phyloP scores from a whole-genome alignment of 2,113 vertebrate species.

The Scomber scombrus region DNA sequence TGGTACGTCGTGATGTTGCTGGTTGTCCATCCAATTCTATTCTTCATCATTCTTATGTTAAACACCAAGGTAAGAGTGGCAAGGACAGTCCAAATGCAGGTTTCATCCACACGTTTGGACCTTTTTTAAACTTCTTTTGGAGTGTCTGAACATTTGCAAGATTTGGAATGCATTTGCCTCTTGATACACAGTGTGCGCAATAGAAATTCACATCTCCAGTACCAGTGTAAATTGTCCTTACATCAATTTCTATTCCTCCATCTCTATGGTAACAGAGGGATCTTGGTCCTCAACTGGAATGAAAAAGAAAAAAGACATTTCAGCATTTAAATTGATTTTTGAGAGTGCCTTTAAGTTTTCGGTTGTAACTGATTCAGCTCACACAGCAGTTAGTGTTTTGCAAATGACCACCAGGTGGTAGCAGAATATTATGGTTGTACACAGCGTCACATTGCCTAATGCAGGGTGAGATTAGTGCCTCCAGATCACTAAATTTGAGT shows the following conservation, averaged over 20 bases:
- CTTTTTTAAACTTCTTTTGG: constrained; percentile 29
- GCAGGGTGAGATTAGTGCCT: not conserved
- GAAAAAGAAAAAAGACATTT: not conserved
- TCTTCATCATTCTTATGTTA: constrained; percentile 16
- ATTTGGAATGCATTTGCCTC: constrained; percentile 60
- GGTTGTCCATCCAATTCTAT: constrained; percentile 30
- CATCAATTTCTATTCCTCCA: constrained; percentile 74
- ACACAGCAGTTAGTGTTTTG: not conserved
- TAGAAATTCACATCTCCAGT: constrained; percentile 31
- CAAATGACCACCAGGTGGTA: constrained; percentile 70
- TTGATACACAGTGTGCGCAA: constrained; percentile 25
- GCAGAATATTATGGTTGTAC: constrained; percentile 33
- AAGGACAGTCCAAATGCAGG: constrained; percentile 39
- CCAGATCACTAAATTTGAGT: not conserved
- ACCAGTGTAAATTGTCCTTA: constrained; percentile 31
- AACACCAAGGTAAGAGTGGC: constrained; percentile 44
- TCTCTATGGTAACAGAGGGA: constrained; percentile 81
- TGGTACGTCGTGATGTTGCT: constrained; percentile 16
- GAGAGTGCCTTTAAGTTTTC: not conserved
- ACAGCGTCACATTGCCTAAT: not conserved
- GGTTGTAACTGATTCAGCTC: not conserved
- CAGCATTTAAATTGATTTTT: no score
- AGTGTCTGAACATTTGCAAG: constrained; percentile 37
- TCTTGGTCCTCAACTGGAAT: constrained; percentile 79
- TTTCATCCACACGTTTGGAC: constrained; percentile 51